These are phyloP conservation scores for Lepeophtheirus salmonis DNA, from an alignment of 1,140 invertebrate genomes.

Conservation along the genomic window DNA sequence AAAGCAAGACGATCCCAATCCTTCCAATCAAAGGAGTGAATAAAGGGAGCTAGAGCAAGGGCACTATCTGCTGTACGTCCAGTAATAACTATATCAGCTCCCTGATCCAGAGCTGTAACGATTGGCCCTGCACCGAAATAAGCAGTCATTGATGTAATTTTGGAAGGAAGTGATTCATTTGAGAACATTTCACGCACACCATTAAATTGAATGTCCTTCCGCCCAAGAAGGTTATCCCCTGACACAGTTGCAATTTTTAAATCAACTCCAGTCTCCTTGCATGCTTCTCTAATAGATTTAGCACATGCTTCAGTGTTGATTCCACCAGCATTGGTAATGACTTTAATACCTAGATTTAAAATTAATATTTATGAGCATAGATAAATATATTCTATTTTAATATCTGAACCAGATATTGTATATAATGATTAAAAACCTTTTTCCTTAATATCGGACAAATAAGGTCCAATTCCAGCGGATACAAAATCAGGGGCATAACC, in stretches of 20 bases:
- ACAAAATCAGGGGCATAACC: conserved; percentile 38
- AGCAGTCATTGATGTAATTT: conserved; percentile 13
- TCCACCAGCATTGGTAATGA: conserved; percentile 36
- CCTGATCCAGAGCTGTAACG: conserved; percentile 30
- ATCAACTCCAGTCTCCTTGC: conserved; percentile 23
- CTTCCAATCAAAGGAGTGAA: conserved; percentile 27
- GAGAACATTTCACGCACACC: conserved; percentile 1
- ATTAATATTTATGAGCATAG: too few relatives aligned
- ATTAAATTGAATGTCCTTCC: conserved; percentile 9
- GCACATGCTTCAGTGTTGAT: conserved; percentile 35
- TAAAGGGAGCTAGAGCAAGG: conserved; percentile 31
- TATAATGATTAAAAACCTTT: conserved; percentile 29
- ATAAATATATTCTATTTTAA: too few relatives aligned
- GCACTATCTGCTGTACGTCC: conserved; percentile 36
- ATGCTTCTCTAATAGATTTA: conserved; percentile 27
- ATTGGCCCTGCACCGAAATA: conserved; percentile 31
- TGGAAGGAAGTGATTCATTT: neutral
- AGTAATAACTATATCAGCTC: conserved; percentile 36
- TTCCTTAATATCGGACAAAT: conserved; percentile 31
- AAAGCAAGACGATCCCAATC: conserved; percentile 24
- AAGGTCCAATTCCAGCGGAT: conserved; percentile 29
- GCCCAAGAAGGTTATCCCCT: conserved; percentile 31
- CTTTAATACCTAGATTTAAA: conserved; percentile 28
- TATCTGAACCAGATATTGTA: neutral
- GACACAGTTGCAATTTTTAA: conserved; percentile 28